Evolutionary conservation across 1,140 invertebrate genomes (phyloP).

Genomic region (Tenebrio molitor): DNA sequence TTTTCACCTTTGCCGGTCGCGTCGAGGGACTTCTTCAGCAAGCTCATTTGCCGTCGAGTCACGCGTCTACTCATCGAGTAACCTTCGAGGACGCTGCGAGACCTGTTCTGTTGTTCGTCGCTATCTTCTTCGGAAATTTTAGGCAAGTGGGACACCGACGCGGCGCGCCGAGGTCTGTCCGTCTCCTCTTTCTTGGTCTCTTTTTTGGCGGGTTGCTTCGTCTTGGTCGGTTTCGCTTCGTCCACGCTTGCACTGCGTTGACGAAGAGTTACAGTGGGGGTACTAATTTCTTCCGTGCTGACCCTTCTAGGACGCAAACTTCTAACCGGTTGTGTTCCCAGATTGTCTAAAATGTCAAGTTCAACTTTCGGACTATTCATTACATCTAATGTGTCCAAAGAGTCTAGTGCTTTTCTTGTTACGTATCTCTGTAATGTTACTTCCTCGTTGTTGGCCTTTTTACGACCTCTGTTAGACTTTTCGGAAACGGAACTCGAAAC

Average conservation of each 20-base stretch:
- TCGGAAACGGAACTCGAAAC: background rate
- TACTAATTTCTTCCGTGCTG: background rate
- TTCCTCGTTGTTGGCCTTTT: too few species aligned
- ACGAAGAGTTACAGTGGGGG: background rate
- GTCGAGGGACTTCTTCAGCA: background rate
- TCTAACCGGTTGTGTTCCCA: background rate
- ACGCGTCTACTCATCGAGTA: slow-evolving; percentile 26
- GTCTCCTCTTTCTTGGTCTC: background rate
- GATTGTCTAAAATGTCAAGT: background rate
- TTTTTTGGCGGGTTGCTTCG: background rate
- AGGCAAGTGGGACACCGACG: slow-evolving; percentile 3
- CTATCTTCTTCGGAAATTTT: slow-evolving; percentile 20
- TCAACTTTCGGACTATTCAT: background rate
- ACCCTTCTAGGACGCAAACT: slow-evolving; percentile 12
- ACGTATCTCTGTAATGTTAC: background rate
- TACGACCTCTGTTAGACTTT: background rate
- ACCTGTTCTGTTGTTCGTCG: background rate
- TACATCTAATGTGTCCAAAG: background rate
- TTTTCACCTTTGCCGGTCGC: background rate
- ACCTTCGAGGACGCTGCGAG: background rate
- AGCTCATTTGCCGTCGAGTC: background rate
- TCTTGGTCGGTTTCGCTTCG: background rate
- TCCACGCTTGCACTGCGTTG: slow-evolving; percentile 32
- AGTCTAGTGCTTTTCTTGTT: background rate
- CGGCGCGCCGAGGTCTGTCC: background rate